Evolutionary conservation across 2,888 invertebrate species (phyloP).

Genomic region (Heliconius erato): DNA sequence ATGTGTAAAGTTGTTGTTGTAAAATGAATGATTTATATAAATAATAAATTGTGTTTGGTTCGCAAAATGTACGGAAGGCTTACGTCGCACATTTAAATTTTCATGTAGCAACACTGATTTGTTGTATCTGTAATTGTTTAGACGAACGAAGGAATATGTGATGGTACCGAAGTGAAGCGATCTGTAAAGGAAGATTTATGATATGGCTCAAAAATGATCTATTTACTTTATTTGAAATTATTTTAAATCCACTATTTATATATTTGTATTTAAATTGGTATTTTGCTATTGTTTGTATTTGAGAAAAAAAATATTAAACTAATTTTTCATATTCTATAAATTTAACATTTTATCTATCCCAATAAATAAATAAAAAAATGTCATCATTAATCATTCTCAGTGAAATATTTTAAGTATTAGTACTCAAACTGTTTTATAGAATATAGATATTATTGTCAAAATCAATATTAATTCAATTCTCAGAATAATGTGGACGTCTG

Average conservation of each 20-base stretch:
- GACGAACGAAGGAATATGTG: constrained; percentile 35
- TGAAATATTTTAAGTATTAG: constrained; percentile 34
- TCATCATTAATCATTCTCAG: not conserved
- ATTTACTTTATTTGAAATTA: constrained; percentile 13
- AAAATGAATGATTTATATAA: constrained; percentile 52
- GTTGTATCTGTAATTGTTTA: constrained; percentile 59
- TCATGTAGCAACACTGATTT: constrained; percentile 65
- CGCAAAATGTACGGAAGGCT: constrained; percentile 68
- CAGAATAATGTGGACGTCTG: constrained; percentile 51
- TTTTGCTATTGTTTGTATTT: not conserved
- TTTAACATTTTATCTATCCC: not conserved
- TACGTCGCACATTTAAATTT: constrained; percentile 73
- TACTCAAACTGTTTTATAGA: constrained; percentile 37
- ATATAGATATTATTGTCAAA: constrained; percentile 13
- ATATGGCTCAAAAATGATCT: constrained; percentile 14
- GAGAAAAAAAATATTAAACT: not conserved
- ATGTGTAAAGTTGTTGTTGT: constrained; percentile 58
- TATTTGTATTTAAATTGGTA: not conserved
- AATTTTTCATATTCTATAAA: constrained; percentile 8
- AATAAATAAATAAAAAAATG: constrained; percentile 10
- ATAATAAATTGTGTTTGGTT: constrained; percentile 59
- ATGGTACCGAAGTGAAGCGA: constrained; percentile 33
- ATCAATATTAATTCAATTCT: constrained; percentile 26
- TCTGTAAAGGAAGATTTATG: not conserved
- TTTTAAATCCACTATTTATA: not conserved